phyloP scores from a whole-genome alignment of 2,797 vertebrate genomes.

The Ctenopoma multispine region DNA sequence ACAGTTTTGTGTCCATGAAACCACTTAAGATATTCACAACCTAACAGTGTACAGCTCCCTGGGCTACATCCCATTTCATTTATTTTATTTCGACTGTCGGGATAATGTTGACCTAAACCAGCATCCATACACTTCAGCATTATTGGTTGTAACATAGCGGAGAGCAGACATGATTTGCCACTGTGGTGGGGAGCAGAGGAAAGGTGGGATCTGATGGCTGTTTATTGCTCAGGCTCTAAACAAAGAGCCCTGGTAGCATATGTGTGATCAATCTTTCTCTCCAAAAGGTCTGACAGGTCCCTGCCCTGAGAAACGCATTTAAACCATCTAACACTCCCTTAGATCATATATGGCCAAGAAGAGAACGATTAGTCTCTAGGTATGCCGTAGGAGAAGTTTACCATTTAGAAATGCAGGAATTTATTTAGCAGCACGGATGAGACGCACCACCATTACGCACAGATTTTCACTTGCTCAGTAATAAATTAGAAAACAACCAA shows the following conservation, averaged over 20 bases:
- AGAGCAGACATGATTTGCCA: constrained; percentile 54
- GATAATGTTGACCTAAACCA: constrained; percentile 46
- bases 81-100: constrained; percentile 42
- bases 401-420: constrained; percentile 39
- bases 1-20: constrained; percentile 9
- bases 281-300: constrained; percentile 99
- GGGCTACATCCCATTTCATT: constrained; percentile 42
- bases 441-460: constrained; percentile 50
- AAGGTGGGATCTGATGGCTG: constrained; percentile 76
- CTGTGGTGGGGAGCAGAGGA: constrained; percentile 69
- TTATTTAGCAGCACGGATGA: constrained; percentile 35
- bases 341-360: constrained; percentile 92
- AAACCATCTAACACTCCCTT: constrained; percentile 93
- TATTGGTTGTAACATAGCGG: constrained; percentile 48
- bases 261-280: constrained; percentile 97
- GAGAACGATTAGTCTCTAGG: constrained; percentile 85
- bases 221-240: constrained; percentile 97
- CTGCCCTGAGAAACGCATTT: constrained; percentile 98
- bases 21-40: constrained; percentile 25
- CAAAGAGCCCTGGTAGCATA: constrained; percentile 96
- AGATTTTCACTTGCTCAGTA: constrained; percentile 8
- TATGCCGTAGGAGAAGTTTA: constrained; percentile 43
- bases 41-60: constrained; percentile 30
- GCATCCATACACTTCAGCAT: constrained; percentile 45
- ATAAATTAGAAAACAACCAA: constrained; percentile 28